These are phyloP conservation scores for Drosophila atroscutellata DNA, from an alignment of 2,888 invertebrate genomes.

Conservation along the genomic window DNA sequence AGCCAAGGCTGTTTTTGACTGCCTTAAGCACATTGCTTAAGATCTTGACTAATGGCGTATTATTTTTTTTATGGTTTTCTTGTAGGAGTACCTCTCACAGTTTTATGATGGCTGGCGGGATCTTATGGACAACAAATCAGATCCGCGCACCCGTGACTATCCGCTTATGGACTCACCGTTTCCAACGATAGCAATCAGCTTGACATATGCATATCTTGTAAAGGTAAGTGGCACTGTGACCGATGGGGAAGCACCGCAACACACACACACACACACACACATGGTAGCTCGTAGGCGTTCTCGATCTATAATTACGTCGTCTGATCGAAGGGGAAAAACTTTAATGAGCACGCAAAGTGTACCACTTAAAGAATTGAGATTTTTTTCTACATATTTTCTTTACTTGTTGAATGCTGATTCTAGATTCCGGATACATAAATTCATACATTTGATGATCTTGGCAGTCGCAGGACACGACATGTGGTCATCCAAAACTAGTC, in stretches of 20 bases:
- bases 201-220: conserved; percentile 90
- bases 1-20: conserved; percentile 20
- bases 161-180: conserved; percentile 92
- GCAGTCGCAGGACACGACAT: too few relatives aligned
- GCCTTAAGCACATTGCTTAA: conserved; percentile 17
- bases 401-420: conserved; percentile 16
- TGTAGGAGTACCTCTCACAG: conserved; percentile 83
- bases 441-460: conserved; percentile 34
- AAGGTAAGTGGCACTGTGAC: conserved; percentile 86
- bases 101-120: conserved; percentile 86
- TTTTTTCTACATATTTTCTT: background rate
- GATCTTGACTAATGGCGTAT: conserved; percentile 20
- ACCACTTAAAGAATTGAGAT: conserved; percentile 21
- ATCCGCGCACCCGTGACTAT: conserved; percentile 92
- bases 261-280: background rate
- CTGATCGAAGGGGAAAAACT: conserved; percentile 29
- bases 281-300: conserved; percentile 19
- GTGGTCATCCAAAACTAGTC: conserved; percentile 60
- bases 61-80: conserved; percentile 38
- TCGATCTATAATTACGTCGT: conserved; percentile 44
- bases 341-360: conserved; percentile 29
- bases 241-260: conserved; percentile 18
- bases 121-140: conserved; percentile 93
- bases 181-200: conserved; percentile 91
- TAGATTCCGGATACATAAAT: conserved; percentile 13